Percentiles rank a stretch among this genome's conserved stretches.
Evolutionary conservation across 2,797 vertebrate species (phyloP).

Genomic region (Cirrhinus molitorella): DNA sequence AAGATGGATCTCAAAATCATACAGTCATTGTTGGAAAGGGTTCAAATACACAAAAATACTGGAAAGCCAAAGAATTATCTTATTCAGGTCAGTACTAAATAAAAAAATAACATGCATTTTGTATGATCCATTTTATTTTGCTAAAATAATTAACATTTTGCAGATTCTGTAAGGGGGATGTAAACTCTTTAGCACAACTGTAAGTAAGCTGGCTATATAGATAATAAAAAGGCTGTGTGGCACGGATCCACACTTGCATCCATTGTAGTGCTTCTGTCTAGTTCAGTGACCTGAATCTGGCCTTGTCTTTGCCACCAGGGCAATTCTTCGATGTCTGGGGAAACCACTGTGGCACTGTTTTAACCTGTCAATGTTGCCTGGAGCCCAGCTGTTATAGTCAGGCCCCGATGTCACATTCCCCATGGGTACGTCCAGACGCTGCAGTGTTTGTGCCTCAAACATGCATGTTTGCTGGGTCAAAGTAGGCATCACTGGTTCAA

Average conservation of each 20-base stretch:
- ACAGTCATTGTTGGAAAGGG: no score
- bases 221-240: not conserved
- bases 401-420: conserved; percentile 79
- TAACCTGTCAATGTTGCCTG: conserved; percentile 64
- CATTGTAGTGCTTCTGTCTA: not conserved
- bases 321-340: conserved; percentile 69
- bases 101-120: no score
- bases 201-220: not conserved
- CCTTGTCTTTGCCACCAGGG: conserved; percentile 40
- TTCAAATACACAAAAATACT: no score
- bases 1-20: no score
- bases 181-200: no score
- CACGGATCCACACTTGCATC: not conserved
- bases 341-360: conserved; percentile 70
- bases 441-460: conserved; percentile 79
- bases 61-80: no score
- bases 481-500: conserved; percentile 68
- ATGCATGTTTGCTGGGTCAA: conserved; percentile 66
- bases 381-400: conserved; percentile 66
- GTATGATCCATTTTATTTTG: no score
- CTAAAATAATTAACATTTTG: no score
- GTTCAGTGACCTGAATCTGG: conserved; percentile 19
- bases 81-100: no score
- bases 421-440: conserved; percentile 75
- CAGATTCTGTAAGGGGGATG: no score